Conservation (phyloP, 2,888 invertebrate species). For the Galerucella calmariensis region DNA sequence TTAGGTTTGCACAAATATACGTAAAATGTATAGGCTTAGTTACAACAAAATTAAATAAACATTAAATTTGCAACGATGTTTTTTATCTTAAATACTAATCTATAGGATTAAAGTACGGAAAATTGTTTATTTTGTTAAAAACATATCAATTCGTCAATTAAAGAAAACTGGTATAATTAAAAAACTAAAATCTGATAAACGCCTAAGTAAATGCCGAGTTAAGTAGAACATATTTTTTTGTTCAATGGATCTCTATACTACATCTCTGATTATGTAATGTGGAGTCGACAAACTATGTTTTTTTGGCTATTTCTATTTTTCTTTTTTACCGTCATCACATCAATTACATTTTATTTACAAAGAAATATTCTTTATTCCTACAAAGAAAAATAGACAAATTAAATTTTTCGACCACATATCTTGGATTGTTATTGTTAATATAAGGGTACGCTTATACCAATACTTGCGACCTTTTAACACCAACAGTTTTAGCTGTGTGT, state of each 20-base stretch:
- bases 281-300: neutral
- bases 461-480: no score
- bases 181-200: neutral
- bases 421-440: neutral
- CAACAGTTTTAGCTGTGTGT: no score
- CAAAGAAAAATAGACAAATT: conserved; percentile 1
- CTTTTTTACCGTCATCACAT: neutral
- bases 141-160: conserved; percentile 1
- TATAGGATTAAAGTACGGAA: neutral
- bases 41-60: neutral
- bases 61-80: neutral
- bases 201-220: neutral
- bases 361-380: neutral
- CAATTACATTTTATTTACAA: neutral
- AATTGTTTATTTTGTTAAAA: neutral
- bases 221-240: neutral
- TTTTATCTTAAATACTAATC: neutral
- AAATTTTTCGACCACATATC: neutral
- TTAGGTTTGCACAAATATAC: no score
- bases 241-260: conserved; percentile 7
- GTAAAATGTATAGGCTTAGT: no score
- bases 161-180: neutral
- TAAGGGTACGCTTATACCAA: no score
- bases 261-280: neutral
- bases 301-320: neutral